Evolutionary conservation across 2,888 invertebrate species (phyloP), one percentile per base, ranked within the genome.

Genomic region (Caenorhabditis zanzibari): DNA sequence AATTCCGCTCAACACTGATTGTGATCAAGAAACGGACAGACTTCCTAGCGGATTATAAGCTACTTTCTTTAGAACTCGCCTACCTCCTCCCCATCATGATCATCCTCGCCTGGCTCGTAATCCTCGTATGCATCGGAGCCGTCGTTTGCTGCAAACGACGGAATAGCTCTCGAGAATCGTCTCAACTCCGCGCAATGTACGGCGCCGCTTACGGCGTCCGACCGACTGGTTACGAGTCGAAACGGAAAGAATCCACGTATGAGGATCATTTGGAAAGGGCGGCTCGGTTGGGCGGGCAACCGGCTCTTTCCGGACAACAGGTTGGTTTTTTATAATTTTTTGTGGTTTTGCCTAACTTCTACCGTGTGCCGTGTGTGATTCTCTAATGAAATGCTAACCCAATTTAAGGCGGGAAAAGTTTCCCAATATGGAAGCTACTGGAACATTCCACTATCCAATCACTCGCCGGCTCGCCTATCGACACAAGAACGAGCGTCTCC

Each of bases 251-350:
- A 58, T 85, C 85, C 6, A 86, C 88, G 66, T 92, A 91, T 77
- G 92, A 92, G 72, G 92, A 92, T 61, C 92, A 92, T 76, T 81
- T 92, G 52, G 92, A 92, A 56, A 88, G 92, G 59, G 91, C 92
- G 0, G 90, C 90, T 0, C 74, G 91, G 56, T 79, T 91, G 35
- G 88, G 88, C 47, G 85, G 87, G 9, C 87, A 89, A 59, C 58
- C 80, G 7, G 71, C 69, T n/a, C 72, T 87, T 66, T 79, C 85
- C 14, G 84, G 85, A 44, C 76, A 79, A 52, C 79, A 82, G 79
- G 85, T 82, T 24, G 12, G 44, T 19, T 0, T 52, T 49, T 28
- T 56, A 4, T 26, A 28, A 16, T 5, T 26, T 68, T 59, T 71
- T 22, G 26, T 32, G n/a, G 68, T 26, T 52, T 26, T 56, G 26